Evolutionary conservation across 2,888 invertebrate species (phyloP).

Genomic region (Zaprionus lineosus): DNA sequence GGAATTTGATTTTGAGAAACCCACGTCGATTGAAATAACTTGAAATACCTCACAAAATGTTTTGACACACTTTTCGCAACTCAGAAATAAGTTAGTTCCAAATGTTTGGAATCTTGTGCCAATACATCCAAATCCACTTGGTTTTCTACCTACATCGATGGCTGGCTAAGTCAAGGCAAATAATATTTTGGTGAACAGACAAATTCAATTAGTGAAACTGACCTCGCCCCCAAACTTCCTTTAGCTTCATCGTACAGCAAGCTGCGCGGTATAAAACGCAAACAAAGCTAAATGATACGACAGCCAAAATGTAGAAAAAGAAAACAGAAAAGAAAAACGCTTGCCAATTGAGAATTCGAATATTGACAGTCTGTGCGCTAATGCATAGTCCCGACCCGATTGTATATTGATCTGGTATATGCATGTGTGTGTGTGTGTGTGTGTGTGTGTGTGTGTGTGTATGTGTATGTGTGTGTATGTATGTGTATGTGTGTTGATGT

Average conservation of each 20-base stretch:
- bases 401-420: not conserved
- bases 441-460: not conserved
- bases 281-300: conserved; percentile 50
- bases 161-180: conserved; percentile 47
- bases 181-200: conserved; percentile 52
- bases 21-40: conserved; percentile 20
- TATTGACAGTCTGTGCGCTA: conserved; percentile 46
- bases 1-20: conserved; percentile 19
- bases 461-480: not conserved
- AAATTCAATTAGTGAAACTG: conserved; percentile 61
- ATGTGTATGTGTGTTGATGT: not conserved
- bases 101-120: not conserved
- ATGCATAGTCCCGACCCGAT: conserved; percentile 26
- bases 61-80: conserved; percentile 47
- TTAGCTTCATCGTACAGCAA: not conserved
- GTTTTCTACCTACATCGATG: conserved; percentile 42
- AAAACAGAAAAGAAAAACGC: conserved; percentile 23
- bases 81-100: too few species aligned
- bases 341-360: conserved; percentile 49
- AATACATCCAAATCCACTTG: conserved; percentile 43
- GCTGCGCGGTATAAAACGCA: conserved; percentile 29
- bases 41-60: conserved; percentile 4
- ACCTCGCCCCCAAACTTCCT: conserved; percentile 39
- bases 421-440: not conserved
- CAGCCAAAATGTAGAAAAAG: conserved; percentile 35